These are phyloP conservation scores for Aspidiotus rigidus DNA, from an alignment of 2,888 invertebrate species.

Conservation along the genomic window DNA sequence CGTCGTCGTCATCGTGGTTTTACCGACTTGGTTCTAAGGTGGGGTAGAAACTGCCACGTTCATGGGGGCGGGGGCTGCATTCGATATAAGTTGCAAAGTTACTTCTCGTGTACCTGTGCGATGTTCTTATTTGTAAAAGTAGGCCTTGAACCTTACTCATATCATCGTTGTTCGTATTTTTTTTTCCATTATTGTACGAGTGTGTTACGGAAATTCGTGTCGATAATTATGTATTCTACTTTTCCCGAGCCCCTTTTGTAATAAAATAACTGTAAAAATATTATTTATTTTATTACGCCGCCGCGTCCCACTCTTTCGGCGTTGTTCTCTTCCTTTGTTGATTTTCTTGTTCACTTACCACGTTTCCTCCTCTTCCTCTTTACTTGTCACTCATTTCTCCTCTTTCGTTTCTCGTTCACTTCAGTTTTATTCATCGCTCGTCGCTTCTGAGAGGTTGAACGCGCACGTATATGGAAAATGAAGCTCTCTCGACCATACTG, in stretches of 20 bases:
- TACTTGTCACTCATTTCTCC: no score
- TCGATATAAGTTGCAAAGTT: conserved; percentile 21
- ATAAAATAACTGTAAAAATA: neutral
- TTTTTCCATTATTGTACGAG: conserved; percentile 6
- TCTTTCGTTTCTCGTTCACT: no score
- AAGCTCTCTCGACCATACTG: no score
- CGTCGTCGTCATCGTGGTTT: no score
- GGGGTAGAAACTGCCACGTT: conserved; percentile 26
- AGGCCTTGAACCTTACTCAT: conserved; percentile 28
- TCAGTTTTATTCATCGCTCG: no score
- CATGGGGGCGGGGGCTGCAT: conserved; percentile 22
- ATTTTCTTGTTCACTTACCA: no score
- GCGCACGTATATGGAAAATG: no score
- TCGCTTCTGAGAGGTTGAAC: no score
- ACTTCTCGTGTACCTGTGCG: conserved; percentile 5
- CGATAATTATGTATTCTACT: no score
- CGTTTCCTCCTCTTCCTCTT: no score
- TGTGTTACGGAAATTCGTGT: neutral
- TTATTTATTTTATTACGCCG: neutral
- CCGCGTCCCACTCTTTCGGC: neutral
- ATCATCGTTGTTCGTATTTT: conserved; percentile 9
- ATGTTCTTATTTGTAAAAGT: neutral
- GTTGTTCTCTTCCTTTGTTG: neutral
- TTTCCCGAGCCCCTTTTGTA: neutral
- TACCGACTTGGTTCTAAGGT: neutral